Evolutionary conservation across 2,113 vertebrate species (phyloP).

Genomic region (Machaerirhynchus nigripectus): DNA sequence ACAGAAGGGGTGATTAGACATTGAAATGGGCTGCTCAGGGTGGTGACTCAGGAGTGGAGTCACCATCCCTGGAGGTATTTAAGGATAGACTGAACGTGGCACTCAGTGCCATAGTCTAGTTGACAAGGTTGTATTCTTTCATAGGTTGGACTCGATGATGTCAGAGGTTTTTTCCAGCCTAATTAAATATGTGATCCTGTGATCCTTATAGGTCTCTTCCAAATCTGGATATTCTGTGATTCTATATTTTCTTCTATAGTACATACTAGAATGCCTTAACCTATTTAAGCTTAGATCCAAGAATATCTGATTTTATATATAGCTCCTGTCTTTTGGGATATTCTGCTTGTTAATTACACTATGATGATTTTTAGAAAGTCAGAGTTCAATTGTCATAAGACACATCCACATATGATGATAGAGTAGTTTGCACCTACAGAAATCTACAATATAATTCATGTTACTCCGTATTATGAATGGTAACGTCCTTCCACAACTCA

Average conservation of each 20-base stretch:
- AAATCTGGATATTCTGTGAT: not conserved
- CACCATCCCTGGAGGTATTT: rapidly evolving
- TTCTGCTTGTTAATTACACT: not conserved
- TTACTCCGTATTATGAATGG: not conserved
- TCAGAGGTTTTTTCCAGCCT: not conserved
- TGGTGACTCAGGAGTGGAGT: not conserved
- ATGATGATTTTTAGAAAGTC: not conserved
- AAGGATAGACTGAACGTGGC: not conserved
- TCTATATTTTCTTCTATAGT: not conserved
- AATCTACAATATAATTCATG: not conserved
- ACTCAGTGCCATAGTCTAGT: not conserved
- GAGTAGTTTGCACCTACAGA: not conserved
- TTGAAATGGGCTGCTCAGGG: not conserved
- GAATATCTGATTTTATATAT: not conserved
- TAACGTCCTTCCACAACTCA: not conserved
- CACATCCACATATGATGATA: not conserved
- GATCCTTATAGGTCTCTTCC: not conserved
- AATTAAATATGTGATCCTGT: not conserved
- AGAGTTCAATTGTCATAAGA: not conserved
- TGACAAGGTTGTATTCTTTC: not conserved
- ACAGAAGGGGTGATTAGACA: not conserved
- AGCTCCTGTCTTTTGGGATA: not conserved
- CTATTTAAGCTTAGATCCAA: not conserved
- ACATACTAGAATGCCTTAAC: not conserved
- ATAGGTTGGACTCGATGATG: rapidly evolving